Percentiles rank a stretch among this genome's conserved stretches.
Conservation (phyloP, 2,797 vertebrate species). For the Hippoglossus hippoglossus region DNA sequence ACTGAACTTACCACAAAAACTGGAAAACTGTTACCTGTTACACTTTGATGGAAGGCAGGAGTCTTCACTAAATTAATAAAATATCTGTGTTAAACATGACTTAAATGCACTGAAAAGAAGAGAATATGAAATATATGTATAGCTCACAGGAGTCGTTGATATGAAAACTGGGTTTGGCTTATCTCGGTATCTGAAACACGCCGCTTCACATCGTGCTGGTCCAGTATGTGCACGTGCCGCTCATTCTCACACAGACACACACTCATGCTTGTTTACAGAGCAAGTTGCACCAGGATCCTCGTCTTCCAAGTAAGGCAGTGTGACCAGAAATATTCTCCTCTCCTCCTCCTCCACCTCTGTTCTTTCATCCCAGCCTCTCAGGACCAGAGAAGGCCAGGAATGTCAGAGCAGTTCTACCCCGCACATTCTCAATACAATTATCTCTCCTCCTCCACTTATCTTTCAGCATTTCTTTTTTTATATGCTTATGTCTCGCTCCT, state of each 20-base stretch:
- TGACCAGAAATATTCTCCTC: slow-evolving; percentile 46
- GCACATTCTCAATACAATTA: slow-evolving; percentile 34
- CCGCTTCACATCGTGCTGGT: slow-evolving; percentile 17
- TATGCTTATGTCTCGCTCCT: not conserved
- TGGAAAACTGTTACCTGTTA: not conserved
- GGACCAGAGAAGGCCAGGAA: slow-evolving; percentile 79
- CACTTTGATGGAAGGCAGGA: too few species aligned
- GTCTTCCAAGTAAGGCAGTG: slow-evolving; percentile 82
- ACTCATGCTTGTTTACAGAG: slow-evolving; percentile 70
- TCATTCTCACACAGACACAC: slow-evolving; percentile 20
- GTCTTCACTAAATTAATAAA: too few species aligned
- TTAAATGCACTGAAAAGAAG: not conserved
- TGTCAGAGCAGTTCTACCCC: slow-evolving; percentile 61
- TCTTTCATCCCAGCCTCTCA: slow-evolving; percentile 57
- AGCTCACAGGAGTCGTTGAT: not conserved
- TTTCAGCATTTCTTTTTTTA: slow-evolving; percentile 32
- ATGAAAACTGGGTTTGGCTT: slow-evolving; percentile 6
- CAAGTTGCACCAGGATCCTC: slow-evolving; percentile 52
- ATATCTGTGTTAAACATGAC: too few species aligned
- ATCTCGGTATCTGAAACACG: slow-evolving; percentile 4
- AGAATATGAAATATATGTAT: slow-evolving; percentile 9
- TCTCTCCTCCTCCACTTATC: slow-evolving; percentile 30
- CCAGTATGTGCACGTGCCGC: slow-evolving; percentile 32
- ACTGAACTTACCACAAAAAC: not conserved
- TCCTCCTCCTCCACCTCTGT: slow-evolving; percentile 69